These are phyloP conservation scores for Campoplex capitator DNA, from an alignment of 2,888 invertebrate species.

Conservation along the genomic window DNA sequence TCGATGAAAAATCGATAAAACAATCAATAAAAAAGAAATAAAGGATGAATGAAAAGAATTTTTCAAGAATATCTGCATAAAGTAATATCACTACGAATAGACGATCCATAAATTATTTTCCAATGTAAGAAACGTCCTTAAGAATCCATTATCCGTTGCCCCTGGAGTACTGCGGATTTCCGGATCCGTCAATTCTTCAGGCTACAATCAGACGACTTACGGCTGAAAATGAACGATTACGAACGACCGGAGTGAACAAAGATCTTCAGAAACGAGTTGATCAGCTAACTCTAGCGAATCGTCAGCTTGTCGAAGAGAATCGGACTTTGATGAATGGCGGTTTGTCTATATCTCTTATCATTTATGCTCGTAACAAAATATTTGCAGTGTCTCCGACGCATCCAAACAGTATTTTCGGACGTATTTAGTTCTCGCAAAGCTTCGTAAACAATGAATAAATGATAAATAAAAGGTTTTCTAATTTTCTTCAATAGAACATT, in stretches of 20 bases:
- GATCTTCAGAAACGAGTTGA: slow-evolving; percentile 80
- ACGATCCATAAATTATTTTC: slow-evolving; percentile 66
- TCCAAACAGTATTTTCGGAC: not conserved
- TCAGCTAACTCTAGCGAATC: slow-evolving; percentile 74
- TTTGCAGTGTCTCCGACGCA: not conserved
- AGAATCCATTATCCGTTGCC: slow-evolving; percentile 86
- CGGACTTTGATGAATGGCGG: slow-evolving; percentile 72
- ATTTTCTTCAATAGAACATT: slow-evolving; percentile 27
- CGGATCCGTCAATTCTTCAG: slow-evolving; percentile 85
- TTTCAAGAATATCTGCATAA: not conserved
- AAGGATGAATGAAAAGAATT: not conserved
- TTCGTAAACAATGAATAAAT: not conserved
- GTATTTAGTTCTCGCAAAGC: not conserved
- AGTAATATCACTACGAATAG: slow-evolving; percentile 24
- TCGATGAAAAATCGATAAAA: not conserved
- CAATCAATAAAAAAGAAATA: too few relatives aligned
- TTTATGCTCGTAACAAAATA: not conserved
- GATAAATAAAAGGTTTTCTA: not conserved
- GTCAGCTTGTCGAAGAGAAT: slow-evolving; percentile 76
- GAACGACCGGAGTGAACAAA: slow-evolving; percentile 72
- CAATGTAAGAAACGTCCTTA: slow-evolving; percentile 72
- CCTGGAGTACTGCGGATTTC: slow-evolving; percentile 86
- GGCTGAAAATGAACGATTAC: slow-evolving; percentile 84
- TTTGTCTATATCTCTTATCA: slow-evolving; percentile 37
- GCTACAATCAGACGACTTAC: slow-evolving; percentile 85